Evolutionary conservation across 2,797 vertebrate species (phyloP).

Genomic region (Mormyrus hasselquistii): DNA sequence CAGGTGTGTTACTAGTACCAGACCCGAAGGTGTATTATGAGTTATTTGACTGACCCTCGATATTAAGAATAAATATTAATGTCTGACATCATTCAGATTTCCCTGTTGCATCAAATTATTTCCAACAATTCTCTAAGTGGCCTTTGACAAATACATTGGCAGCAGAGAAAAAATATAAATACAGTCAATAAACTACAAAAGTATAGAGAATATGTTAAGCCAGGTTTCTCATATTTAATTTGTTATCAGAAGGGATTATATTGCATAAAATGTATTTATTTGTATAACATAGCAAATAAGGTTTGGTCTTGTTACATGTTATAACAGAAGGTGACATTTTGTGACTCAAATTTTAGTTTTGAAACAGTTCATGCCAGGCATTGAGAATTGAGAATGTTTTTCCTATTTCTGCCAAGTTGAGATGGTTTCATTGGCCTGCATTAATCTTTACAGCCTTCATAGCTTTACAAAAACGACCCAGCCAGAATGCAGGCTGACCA

Average conservation of each 20-base stretch:
- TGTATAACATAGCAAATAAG: not conserved
- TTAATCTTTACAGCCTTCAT: not conserved
- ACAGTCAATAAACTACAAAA: not conserved
- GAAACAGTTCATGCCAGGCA: not conserved
- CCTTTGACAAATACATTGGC: not conserved
- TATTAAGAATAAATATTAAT: not conserved
- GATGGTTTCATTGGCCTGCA: not conserved
- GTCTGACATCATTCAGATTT: not conserved
- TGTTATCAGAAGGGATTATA: not conserved
- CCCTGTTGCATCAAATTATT: not conserved
- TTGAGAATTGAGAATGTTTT: not conserved
- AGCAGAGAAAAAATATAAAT: not conserved
- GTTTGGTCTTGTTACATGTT: not conserved
- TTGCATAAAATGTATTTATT: not conserved
- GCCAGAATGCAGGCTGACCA: not conserved
- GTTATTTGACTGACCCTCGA: not conserved
- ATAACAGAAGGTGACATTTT: not conserved
- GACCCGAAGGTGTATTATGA: not conserved
- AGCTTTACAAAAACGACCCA: not conserved
- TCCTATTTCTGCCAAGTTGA: not conserved
- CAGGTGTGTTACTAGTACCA: not conserved
- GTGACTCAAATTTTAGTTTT: not conserved
- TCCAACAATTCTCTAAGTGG: not conserved
- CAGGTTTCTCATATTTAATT: not conserved
- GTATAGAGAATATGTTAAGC: not conserved